These are phyloP conservation scores for Aethina tumida DNA, from an alignment of 1,140 invertebrate genomes.

Conservation along the genomic window DNA sequence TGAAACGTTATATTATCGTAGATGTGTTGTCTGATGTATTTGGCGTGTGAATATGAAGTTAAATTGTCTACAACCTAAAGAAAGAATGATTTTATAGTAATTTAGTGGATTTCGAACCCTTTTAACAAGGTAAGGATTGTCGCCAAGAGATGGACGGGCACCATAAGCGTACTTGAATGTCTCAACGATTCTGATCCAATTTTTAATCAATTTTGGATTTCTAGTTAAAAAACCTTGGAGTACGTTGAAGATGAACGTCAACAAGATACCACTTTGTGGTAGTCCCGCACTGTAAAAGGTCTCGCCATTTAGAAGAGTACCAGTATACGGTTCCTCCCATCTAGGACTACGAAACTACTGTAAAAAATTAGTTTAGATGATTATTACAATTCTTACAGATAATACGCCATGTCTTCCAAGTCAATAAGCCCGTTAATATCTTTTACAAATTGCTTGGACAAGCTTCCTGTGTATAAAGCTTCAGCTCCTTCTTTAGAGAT, in stretches of 20 bases:
- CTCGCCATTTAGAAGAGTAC: constrained; percentile 44
- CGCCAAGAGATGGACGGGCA: constrained; percentile 73
- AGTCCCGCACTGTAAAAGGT: constrained; percentile 65
- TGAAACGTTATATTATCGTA: constrained; percentile 59
- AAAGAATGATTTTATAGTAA: constrained; percentile 13
- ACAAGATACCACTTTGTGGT: constrained; percentile 60
- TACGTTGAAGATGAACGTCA: constrained; percentile 78
- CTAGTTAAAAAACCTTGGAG: constrained; percentile 42
- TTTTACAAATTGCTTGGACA: constrained; percentile 52
- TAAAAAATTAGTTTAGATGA: too few relatives aligned
- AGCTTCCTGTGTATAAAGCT: constrained; percentile 53
- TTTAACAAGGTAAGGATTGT: too few relatives aligned
- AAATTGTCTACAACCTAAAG: constrained; percentile 53
- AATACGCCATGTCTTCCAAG: constrained; percentile 52
- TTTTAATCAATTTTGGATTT: constrained; percentile 13
- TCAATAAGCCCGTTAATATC: constrained; percentile 78
- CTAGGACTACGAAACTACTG: constrained; percentile 42
- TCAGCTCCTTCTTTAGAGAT: constrained; percentile 56
- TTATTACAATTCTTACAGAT: constrained; percentile 39
- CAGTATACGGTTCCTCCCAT: constrained; percentile 50
- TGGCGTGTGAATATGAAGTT: constrained; percentile 52
- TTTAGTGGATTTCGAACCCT: not conserved
- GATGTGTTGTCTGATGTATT: constrained; percentile 43
- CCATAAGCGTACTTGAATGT: constrained; percentile 93
- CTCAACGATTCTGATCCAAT: constrained; percentile 75